Percentiles rank a stretch among this genome's conserved stretches.
These are phyloP conservation scores for Oncorhynchus masou DNA, from an alignment of 2,113 vertebrate species.

Conservation along the genomic window DNA sequence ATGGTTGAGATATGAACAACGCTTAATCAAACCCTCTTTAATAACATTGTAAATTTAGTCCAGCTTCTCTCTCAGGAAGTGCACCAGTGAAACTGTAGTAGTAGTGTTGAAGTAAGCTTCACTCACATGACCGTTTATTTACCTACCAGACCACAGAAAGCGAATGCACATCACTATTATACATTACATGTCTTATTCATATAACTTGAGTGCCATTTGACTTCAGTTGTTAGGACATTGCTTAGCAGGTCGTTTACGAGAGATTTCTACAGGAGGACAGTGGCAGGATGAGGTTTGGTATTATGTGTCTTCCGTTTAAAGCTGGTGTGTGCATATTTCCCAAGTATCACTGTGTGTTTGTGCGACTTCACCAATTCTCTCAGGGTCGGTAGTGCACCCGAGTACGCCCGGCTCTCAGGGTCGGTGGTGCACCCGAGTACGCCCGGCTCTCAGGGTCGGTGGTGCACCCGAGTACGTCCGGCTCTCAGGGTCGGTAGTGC, in stretches of 20 bases:
- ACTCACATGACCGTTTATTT: background rate
- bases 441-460: too few species aligned
- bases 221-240: slow-evolving; percentile 1
- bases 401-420: background rate
- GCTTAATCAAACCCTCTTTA: background rate
- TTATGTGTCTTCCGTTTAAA: background rate
- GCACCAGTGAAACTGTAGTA: background rate
- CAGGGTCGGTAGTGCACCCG: background rate
- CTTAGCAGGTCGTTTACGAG: background rate
- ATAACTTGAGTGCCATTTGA: background rate
- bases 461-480: background rate
- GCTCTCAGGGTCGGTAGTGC: background rate
- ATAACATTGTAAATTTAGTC: background rate
- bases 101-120: background rate
- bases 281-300: background rate
- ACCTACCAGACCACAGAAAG: background rate
- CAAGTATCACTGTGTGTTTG: background rate
- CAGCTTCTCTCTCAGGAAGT: background rate
- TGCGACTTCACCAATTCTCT: background rate
- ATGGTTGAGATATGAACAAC: background rate
- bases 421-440: too few species aligned
- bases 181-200: background rate
- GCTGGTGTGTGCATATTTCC: background rate
- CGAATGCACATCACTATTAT: background rate
- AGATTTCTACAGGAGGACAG: background rate